Evolutionary conservation across 2,888 invertebrate species (phyloP), one percentile per base, ranked within the genome.

Genomic region (Chrysolina haemoptera): DNA sequence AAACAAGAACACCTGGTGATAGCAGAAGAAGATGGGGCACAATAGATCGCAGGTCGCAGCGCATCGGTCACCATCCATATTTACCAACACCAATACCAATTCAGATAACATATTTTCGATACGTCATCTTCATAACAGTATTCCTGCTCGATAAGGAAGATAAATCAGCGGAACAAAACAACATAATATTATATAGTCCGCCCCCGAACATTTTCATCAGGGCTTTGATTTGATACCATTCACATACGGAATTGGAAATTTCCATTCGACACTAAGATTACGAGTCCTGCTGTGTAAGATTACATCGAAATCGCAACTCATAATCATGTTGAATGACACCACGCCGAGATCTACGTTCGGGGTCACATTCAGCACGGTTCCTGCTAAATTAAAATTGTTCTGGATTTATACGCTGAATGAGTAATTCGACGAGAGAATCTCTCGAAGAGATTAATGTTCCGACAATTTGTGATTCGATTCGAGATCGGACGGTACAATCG

Each of bases 271-370:
- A 43, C 12, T 43, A 43, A 43, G 43, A 43, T 43, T 43, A 14
- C 14, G 55, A 11, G 14, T 55, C 22, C 14, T 14, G 55, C 55
- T 55, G 18, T 12, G 55, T 22, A 55, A 20, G 55, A 55, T 55
- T 55, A 55, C 20, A 43, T 55, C 22, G 20, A 55, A 50, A 64
- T 68, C 64, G 64, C 68, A 65, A 73, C 46, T 73, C 20, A 68
- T 35, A 73, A 73, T 68, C 68, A 73, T 68, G 66, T 65, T 59
- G 35, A 46, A 55, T 55, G 55, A 73, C 55, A 68, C 53, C 73
- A 53, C 55, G 68, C 68, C 35, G 73, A 46, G 73, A 73, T 73
- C 65, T 46, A 68, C 41, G 68, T 73, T 73, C 63, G 64, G 18
- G 67, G 22, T 55, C 22, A 18, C 10, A 55, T 55, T 55, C 55